Percentiles rank a stretch among this genome's conserved stretches.
Evolutionary conservation across 2,888 invertebrate species (phyloP).

Genomic region (Acanthosepion lycidas): DNA sequence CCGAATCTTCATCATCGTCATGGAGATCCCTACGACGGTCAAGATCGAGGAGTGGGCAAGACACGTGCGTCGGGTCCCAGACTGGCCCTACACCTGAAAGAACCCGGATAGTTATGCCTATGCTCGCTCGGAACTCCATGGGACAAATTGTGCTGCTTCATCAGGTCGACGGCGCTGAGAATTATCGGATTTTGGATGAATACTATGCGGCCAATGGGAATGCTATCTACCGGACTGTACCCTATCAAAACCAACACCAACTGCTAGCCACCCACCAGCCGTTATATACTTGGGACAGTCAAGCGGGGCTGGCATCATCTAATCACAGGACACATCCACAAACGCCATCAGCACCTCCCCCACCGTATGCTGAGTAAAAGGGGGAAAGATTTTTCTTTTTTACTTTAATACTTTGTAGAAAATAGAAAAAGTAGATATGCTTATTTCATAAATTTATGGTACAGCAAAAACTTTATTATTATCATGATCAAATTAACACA

Average conservation of each 20-base stretch:
- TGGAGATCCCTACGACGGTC: neutral
- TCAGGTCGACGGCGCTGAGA: neutral
- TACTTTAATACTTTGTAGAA: no score
- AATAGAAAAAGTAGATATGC: no score
- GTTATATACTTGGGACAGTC: conserved; percentile 17
- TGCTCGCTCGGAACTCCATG: neutral
- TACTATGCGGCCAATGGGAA: neutral
- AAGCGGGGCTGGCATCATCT: neutral
- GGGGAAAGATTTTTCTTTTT: no score
- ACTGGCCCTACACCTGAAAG: neutral
- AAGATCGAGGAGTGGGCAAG: neutral
- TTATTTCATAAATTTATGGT: no score
- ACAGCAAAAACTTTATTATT: no score
- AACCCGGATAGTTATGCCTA: neutral
- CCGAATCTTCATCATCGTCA: neutral
- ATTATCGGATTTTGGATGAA: neutral
- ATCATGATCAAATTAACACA: no score
- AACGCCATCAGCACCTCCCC: neutral
- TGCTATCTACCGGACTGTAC: neutral
- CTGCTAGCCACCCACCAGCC: neutral
- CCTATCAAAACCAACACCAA: neutral
- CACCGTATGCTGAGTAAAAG: neutral
- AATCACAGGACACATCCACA: neutral
- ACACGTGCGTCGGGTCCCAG: neutral
- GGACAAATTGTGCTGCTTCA: conserved; percentile 3